Conservation (phyloP, 2,888 invertebrate species). For the Teinopalpus imperialis region DNA sequence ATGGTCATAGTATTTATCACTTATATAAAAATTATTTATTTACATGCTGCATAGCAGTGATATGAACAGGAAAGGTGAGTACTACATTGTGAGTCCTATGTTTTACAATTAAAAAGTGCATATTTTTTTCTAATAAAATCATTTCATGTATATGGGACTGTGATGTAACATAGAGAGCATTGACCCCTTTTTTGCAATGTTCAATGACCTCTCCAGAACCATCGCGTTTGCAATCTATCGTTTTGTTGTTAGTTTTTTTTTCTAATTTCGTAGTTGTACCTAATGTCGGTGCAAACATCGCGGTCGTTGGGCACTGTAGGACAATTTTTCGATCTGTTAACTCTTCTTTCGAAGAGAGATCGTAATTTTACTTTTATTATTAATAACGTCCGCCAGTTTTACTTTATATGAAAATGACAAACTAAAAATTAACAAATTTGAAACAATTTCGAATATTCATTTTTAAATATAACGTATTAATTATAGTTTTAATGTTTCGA, state of each 20-base stretch:
- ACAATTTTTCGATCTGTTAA: not conserved
- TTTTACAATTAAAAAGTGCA: not conserved
- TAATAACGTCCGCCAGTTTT: no score
- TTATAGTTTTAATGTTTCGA: no score
- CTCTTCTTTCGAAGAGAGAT: not conserved
- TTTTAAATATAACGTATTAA: no score
- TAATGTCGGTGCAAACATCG: slow-evolving; percentile 12
- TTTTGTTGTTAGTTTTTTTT: slow-evolving; percentile 38
- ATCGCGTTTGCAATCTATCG: slow-evolving; percentile 56
- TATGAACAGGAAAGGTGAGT: slow-evolving; percentile 27
- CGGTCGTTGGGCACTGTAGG: slow-evolving; percentile 2
- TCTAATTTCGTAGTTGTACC: slow-evolving; percentile 34
- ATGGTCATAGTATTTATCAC: slow-evolving; percentile 12
- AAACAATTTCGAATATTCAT: no score
- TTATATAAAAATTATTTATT: slow-evolving; percentile 16
- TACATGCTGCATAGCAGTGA: slow-evolving; percentile 28
- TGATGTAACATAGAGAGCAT: slow-evolving; percentile 59
- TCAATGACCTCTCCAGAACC: slow-evolving; percentile 67
- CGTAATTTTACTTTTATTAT: no score
- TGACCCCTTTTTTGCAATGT: slow-evolving; percentile 70
- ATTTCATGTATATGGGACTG: slow-evolving; percentile 43
- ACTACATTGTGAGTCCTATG: slow-evolving; percentile 5
- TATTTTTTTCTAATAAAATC: slow-evolving; percentile 22
- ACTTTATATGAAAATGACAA: no score
- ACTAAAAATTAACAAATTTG: no score